These are phyloP conservation scores for Cantharis lateralis DNA, from an alignment of 2,888 invertebrate species.

Conservation along the genomic window DNA sequence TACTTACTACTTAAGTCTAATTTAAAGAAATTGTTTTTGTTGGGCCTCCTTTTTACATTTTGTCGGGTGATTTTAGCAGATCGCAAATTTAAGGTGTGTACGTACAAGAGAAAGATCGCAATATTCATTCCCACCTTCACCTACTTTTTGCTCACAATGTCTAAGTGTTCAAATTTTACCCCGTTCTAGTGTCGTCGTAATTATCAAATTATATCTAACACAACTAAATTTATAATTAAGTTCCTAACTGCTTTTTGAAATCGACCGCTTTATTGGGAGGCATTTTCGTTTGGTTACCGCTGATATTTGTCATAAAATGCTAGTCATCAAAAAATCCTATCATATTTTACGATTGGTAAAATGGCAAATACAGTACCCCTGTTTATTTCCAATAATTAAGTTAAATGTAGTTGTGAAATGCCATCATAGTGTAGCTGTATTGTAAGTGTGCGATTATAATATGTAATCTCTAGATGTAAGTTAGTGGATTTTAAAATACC, in stretches of 20 bases:
- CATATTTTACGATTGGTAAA: slow-evolving; percentile 15
- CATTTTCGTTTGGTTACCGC: slow-evolving; percentile 17
- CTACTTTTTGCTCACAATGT: background rate
- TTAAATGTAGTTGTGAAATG: slow-evolving; percentile 51
- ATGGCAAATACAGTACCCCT: slow-evolving; percentile 6
- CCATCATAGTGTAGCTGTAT: slow-evolving; percentile 50
- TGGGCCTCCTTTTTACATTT: background rate
- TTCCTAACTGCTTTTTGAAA: slow-evolving; percentile 15
- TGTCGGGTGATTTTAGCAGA: background rate
- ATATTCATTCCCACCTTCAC: background rate
- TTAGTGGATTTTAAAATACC: slow-evolving; percentile 25
- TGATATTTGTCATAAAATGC: slow-evolving; percentile 14
- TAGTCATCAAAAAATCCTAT: slow-evolving; percentile 17
- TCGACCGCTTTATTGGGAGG: slow-evolving; percentile 2
- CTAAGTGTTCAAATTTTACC: background rate
- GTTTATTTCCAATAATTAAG: slow-evolving; percentile 36
- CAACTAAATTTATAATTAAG: slow-evolving; percentile 1
- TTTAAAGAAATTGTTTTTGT: slow-evolving; percentile 2
- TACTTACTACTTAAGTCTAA: slow-evolving; percentile 4
- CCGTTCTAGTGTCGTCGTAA: background rate
- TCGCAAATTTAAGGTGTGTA: background rate
- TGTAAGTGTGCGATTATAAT: slow-evolving; percentile 48
- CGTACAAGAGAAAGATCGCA: too few relatives aligned
- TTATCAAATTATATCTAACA: background rate
- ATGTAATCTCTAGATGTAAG: slow-evolving; percentile 27